Evolutionary conservation across 2,888 invertebrate species (phyloP).

Genomic region (Agrenia bidenticulata): DNA sequence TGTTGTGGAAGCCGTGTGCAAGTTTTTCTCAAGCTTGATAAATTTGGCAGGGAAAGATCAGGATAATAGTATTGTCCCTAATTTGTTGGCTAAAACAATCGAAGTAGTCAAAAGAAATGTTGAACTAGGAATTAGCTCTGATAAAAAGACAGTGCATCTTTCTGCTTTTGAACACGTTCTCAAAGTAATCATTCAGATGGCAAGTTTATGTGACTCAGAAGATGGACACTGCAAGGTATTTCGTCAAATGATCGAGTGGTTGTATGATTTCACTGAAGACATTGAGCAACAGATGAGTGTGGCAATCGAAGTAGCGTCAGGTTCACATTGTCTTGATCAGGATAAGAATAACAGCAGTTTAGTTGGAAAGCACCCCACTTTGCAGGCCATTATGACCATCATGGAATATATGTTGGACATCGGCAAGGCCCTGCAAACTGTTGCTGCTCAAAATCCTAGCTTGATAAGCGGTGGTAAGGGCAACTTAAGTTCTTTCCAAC

Average conservation of each 20-base stretch:
- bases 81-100: slow-evolving; percentile 31
- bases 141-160: slow-evolving; percentile 10
- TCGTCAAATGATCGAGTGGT: slow-evolving; percentile 50
- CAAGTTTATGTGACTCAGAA: slow-evolving; percentile 43
- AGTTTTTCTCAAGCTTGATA: slow-evolving; percentile 41
- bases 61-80: slow-evolving; percentile 22
- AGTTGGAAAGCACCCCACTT: slow-evolving; percentile 30
- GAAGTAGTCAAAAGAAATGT: slow-evolving; percentile 41
- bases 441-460: slow-evolving; percentile 26
- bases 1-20: slow-evolving; percentile 48
- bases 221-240: slow-evolving; percentile 47
- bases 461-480: slow-evolving; percentile 16
- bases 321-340: not conserved
- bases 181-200: slow-evolving; percentile 49
- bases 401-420: slow-evolving; percentile 52
- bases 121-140: slow-evolving; percentile 3
- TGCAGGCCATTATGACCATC: slow-evolving; percentile 38
- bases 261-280: slow-evolving; percentile 45
- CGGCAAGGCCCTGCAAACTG: slow-evolving; percentile 45
- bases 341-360: not conserved
- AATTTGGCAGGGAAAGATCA: slow-evolving; percentile 17
- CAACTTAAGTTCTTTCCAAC: slow-evolving; percentile 22
- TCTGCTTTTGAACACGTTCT: slow-evolving; percentile 45
- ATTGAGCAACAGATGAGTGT: slow-evolving; percentile 37
- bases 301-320: slow-evolving; percentile 22